Base-by-base conservation (phyloP, 2,888 invertebrate genomes). In the Rhynchonema sp. region DNA sequence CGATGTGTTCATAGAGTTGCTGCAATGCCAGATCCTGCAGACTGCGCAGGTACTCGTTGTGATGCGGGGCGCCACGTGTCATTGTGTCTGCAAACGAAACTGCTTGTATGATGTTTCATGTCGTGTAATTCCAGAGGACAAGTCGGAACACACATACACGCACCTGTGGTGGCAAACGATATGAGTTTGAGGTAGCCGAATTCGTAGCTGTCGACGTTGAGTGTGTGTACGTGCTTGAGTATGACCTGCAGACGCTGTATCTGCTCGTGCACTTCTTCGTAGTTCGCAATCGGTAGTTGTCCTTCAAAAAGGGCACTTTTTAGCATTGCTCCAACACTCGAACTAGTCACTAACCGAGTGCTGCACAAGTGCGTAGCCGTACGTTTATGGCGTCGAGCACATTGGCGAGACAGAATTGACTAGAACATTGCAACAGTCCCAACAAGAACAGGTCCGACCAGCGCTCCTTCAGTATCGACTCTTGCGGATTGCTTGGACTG, bases 391-490 rank as follows among this genome's bases (percentile, higher is more conserved):
- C 85, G 29, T 86, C 83, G 66, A 94, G 79, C 67, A 92, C 84
- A 58, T 86, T 82, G 59, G 82, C 78, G 62, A 92, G 80, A 13
- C 85, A 84, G 68, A 90, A 78, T 29, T 83, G 82, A 60, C 83
- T 81, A 0, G 86, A 81, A 72, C 86, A 86, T 75, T 91, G 89
- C 20, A 88, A 85, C 64, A 96, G 78, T 0, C 91, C 91, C 38
- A 96, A 79, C 1, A 86, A 84, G 74, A 96, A 87, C 62, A 96
- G 74, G 72, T 91, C 88, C 62, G 88, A 83, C 94, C 94, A 96
- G 68, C 87, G 86, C 60, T 83, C 83, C 72, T 86, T 84, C 63
- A 94, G 80, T 52, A 94, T 76, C 0, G 83, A 80, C 66, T 86
- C 84, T 78, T 92, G 89, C 59, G 63, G 62, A 13, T 84, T 80